Conservation (phyloP, 1,140 invertebrate species). For the Hypsibius dujardini region DNA sequence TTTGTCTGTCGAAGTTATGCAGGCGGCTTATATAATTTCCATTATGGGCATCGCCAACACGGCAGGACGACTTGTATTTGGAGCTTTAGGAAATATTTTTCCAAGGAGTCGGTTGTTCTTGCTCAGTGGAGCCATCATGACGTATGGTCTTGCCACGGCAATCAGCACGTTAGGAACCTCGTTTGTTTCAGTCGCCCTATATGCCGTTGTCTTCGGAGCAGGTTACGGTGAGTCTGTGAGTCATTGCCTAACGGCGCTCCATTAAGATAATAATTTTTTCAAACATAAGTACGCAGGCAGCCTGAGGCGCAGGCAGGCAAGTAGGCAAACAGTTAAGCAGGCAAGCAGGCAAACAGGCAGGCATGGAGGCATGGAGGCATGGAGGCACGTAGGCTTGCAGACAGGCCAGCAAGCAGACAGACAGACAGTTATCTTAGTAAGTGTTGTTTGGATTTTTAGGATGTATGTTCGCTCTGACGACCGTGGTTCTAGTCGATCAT, state of each 20-base stretch:
- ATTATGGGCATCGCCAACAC: not conserved
- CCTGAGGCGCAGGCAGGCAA: too few species aligned
- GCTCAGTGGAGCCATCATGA: not conserved
- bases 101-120: not conserved
- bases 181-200: not conserved
- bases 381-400: too few species aligned
- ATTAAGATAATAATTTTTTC: too few species aligned
- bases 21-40: not conserved
- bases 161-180: not conserved
- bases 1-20: not conserved
- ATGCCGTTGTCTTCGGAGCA: not conserved
- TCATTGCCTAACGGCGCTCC: too few species aligned
- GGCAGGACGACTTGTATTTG: not conserved
- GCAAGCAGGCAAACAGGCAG: too few species aligned
- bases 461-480: not conserved
- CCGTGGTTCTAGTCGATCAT: slow-evolving; percentile 9
- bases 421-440: not conserved
- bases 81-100: not conserved
- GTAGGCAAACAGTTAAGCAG: too few species aligned
- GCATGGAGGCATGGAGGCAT: too few species aligned
- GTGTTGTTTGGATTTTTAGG: not conserved
- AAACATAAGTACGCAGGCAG: too few species aligned
- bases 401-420: not conserved
- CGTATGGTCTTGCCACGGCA: not conserved
- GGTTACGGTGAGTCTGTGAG: not conserved